These are phyloP conservation scores for Phragmatobia fuliginosa DNA, from an alignment of 2,888 invertebrate genomes.

Conservation along the genomic window DNA sequence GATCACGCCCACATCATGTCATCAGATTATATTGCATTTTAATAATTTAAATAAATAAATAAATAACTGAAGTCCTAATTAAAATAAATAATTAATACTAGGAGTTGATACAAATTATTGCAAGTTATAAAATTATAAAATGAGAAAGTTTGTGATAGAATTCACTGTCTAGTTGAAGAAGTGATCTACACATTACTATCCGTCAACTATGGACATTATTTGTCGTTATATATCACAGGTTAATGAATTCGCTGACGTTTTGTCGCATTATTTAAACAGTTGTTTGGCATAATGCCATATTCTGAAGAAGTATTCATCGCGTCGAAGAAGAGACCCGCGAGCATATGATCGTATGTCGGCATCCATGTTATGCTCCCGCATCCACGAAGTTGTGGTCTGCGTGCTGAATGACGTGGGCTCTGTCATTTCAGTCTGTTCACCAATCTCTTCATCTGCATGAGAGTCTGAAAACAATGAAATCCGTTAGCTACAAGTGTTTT, in stretches of 20 bases:
- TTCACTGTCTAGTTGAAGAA: constrained; percentile 51
- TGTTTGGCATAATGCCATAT: constrained; percentile 96
- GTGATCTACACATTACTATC: constrained; percentile 62
- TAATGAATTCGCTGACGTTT: constrained; percentile 69
- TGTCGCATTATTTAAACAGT: constrained; percentile 89
- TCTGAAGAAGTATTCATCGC: constrained; percentile 98
- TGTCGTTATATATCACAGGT: constrained; percentile 82
- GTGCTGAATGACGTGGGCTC: constrained; percentile 95
- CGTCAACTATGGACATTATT: constrained; percentile 69
- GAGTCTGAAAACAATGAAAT: constrained; percentile 61
- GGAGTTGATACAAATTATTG: constrained; percentile 61
- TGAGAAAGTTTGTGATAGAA: constrained; percentile 57
- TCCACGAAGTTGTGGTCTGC: constrained; percentile 97
- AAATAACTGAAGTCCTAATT: constrained; percentile 72
- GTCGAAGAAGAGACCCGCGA: constrained; percentile 92
- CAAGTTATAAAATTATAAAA: constrained; percentile 67
- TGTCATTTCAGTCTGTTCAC: constrained; percentile 88
- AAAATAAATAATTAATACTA: constrained; percentile 65
- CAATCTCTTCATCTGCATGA: constrained; percentile 77
- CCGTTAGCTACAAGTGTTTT: neutral
- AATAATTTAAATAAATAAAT: constrained; percentile 66
- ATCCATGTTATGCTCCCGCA: constrained; percentile 97
- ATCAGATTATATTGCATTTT: constrained; percentile 51
- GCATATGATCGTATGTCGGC: constrained; percentile 95
- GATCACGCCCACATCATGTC: constrained; percentile 67